These are phyloP conservation scores for Odocoileus hemionus DNA, from an alignment of 2,113 vertebrate genomes.

Conservation along the genomic window DNA sequence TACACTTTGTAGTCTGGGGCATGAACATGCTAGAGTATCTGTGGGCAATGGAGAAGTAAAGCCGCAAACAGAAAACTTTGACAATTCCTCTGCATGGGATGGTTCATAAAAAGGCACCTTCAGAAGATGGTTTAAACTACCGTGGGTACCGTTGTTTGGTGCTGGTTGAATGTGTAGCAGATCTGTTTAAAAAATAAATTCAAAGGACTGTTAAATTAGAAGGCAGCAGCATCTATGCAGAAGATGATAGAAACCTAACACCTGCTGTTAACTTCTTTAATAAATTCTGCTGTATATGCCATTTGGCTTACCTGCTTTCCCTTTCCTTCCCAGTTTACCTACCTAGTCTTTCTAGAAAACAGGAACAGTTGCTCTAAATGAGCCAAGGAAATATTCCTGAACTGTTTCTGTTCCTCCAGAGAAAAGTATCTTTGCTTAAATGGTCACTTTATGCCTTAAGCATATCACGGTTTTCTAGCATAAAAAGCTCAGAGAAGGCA, in stretches of 20 bases:
- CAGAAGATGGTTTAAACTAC: conserved; percentile 95
- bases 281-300: background rate
- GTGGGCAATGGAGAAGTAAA: background rate
- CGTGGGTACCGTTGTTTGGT: conserved; percentile 95
- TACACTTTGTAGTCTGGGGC: conserved; percentile 17
- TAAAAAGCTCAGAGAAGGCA: background rate
- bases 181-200: conserved; percentile 81
- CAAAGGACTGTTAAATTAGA: conserved; percentile 32
- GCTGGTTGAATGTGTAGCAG: conserved; percentile 88
- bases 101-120: conserved; percentile 83
- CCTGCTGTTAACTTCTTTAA: background rate
- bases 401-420: background rate
- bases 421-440: background rate
- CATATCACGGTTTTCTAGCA: background rate
- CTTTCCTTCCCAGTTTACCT: background rate
- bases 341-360: background rate
- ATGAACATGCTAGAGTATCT: conserved; percentile 79
- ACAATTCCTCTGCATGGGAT: conserved; percentile 82
- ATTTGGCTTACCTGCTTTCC: background rate
- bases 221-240: background rate
- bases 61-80: conserved; percentile 77
- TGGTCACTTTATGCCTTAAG: background rate
- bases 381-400: background rate
- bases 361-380: background rate
- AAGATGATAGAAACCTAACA: background rate